phyloP scores from a whole-genome alignment of 2,113 vertebrate genomes.

The Oreochromis spilurus region DNA sequence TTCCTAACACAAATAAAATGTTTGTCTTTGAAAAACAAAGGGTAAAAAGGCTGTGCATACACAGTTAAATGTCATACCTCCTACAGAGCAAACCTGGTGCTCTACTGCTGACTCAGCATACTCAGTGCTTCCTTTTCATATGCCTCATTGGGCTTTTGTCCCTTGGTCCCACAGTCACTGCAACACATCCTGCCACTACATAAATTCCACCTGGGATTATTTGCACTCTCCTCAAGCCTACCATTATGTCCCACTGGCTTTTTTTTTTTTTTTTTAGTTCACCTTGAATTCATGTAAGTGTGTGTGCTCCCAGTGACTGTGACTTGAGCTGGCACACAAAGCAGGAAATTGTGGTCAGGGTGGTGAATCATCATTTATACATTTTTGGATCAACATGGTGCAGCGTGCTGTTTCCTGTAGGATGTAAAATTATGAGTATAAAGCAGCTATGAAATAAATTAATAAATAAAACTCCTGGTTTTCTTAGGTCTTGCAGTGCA shows the following conservation, averaged over 20 bases:
- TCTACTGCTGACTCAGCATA: constrained; percentile 3
- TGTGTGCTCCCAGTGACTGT: neutral
- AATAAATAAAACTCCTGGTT: neutral
- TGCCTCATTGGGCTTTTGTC: constrained; percentile 11
- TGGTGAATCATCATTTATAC: neutral
- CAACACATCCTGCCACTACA: neutral
- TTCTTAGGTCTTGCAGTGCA: neutral
- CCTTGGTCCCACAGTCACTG: neutral
- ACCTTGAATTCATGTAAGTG: neutral
- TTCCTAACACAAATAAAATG: neutral
- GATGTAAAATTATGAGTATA: neutral
- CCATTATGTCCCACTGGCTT: neutral
- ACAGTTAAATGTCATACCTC: neutral
- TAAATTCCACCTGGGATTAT: neutral
- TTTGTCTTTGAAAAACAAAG: neutral
- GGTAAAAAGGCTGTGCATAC: neutral
- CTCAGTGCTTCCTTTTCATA: constrained; percentile 9
- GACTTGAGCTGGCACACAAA: neutral
- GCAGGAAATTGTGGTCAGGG: neutral
- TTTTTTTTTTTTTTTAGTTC: neutral
- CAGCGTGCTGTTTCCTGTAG: neutral
- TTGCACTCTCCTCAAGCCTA: neutral
- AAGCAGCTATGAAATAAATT: neutral
- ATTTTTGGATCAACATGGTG: neutral
- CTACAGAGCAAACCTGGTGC: neutral